Evolutionary conservation across 2,888 invertebrate genomes (phyloP).

Genomic region (Drosophila affinis): DNA sequence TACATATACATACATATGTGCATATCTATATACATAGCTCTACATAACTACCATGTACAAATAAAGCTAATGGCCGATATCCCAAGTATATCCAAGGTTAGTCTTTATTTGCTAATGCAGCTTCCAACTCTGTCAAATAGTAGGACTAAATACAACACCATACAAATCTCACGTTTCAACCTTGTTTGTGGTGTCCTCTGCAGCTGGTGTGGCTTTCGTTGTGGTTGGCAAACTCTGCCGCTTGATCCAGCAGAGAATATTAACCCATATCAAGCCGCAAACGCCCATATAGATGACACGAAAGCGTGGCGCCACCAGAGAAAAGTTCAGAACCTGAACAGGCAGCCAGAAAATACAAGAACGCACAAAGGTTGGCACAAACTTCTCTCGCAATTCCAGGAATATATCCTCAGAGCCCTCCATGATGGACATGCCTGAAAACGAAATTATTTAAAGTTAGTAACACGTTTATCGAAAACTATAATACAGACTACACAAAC

Average conservation of each 20-base stretch:
- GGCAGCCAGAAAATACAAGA: constrained; percentile 94
- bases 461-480: constrained; percentile 33
- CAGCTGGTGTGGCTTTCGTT: background rate
- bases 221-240: constrained; percentile 82
- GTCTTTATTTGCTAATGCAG: constrained; percentile 63
- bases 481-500: background rate
- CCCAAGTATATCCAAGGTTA: constrained; percentile 13
- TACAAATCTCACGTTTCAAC: constrained; percentile 22
- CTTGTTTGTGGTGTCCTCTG: constrained; percentile 8
- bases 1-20: constrained; percentile 24
- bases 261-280: constrained; percentile 92
- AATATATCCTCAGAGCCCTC: constrained; percentile 89
- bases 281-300: constrained; percentile 91
- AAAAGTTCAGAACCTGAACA: constrained; percentile 91
- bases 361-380: constrained; percentile 88
- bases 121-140: constrained; percentile 47
- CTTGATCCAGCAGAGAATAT: constrained; percentile 92
- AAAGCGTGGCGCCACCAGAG: constrained; percentile 88
- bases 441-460: background rate
- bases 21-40: constrained; percentile 31
- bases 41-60: constrained; percentile 8
- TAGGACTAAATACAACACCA: constrained; percentile 25
- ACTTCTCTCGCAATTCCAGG: constrained; percentile 89
- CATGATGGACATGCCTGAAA: constrained; percentile 89
- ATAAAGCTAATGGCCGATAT: background rate